Base-by-base conservation (phyloP, 2,113 vertebrate species). In the Thalassoma bifasciatum region DNA sequence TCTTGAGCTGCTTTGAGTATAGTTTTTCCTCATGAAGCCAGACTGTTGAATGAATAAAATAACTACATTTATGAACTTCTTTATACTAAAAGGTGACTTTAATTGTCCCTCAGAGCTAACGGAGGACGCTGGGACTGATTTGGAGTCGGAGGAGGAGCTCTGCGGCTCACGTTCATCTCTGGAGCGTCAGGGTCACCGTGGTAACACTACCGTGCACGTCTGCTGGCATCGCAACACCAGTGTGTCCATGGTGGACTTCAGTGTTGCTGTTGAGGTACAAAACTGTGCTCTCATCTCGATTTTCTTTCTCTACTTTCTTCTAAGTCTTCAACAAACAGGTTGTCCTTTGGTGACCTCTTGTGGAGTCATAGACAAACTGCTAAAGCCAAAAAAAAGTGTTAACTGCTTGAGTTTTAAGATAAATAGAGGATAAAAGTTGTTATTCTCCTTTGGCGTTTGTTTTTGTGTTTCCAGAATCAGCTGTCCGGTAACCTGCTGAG, bases 201-300 rank as follows among this genome's bases (percentile, higher is more conserved):
- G 96, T 66, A 99, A 99, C 95, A 99, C 97, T 64, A 98, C 96
- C 79, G 96, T 98, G 82, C 97, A 99, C 51, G 98, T 99, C 79
- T 99, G 98, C 93, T 99, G 98, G 97, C 98, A 99, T 78, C 95
- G 97, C 88, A 98, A 95, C 93, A 98, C 98, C 93, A 99, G 98
- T 52, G 98, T 99, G 77, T 99, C 98, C 87, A 98, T 99, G 97
- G 92, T 99, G 95, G 98, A 99, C 94, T 99, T 99, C 85, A 98
- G 96, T 84, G 89, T 97, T 61, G 97, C 98, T 2, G 96, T 97
- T 86, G 98, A 99, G 98, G 98, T 99, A 84, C 63, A n/a, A n/a
- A n/a, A n/a, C n/a, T n/a, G n/a, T n/a, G n/a, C 42, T 44, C 17
- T 5, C 17, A 12, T 17, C 42, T 44, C 34, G 52, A 44, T 22